Conservation (phyloP, 23 tunicate species). For the Clavelina lepadiformis region DNA sequence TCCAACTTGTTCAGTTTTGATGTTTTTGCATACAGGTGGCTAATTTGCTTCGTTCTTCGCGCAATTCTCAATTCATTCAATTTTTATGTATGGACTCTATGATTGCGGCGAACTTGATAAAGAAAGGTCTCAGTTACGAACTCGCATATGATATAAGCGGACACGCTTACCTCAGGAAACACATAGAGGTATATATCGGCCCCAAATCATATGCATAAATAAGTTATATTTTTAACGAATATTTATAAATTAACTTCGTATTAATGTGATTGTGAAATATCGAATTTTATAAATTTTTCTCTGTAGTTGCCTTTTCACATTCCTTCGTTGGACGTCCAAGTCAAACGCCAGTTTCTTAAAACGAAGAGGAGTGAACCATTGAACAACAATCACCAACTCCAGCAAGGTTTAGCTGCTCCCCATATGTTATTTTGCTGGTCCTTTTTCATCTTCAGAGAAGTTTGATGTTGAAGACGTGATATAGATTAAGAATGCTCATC, state of each 20-base stretch:
- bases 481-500: too few relatives aligned
- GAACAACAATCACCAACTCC: too few relatives aligned
- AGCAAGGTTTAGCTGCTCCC: too few relatives aligned
- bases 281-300: conserved; percentile 6
- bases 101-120: conserved; percentile 32
- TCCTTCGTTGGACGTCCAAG: too few relatives aligned
- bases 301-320: conserved; percentile 10
- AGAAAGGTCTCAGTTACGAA: conserved; percentile 33
- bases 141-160: conserved; percentile 20
- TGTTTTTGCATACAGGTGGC: conserved; percentile 17
- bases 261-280: too few relatives aligned
- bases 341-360: too few relatives aligned
- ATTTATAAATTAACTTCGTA: too few relatives aligned
- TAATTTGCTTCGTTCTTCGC: conserved; percentile 27
- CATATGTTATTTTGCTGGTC: too few relatives aligned
- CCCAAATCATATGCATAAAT: neutral
- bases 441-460: too few relatives aligned
- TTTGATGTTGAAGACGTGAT: too few relatives aligned
- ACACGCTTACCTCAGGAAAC: conserved; percentile 27
- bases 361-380: too few relatives aligned
- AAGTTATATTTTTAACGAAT: neutral
- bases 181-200: conserved; percentile 24
- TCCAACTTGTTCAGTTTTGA: too few relatives aligned
- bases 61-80: conserved; percentile 36
- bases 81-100: conserved; percentile 56